phyloP scores from a whole-genome alignment of 2,797 vertebrate genomes.

The Stomatorhinus walkeri region DNA sequence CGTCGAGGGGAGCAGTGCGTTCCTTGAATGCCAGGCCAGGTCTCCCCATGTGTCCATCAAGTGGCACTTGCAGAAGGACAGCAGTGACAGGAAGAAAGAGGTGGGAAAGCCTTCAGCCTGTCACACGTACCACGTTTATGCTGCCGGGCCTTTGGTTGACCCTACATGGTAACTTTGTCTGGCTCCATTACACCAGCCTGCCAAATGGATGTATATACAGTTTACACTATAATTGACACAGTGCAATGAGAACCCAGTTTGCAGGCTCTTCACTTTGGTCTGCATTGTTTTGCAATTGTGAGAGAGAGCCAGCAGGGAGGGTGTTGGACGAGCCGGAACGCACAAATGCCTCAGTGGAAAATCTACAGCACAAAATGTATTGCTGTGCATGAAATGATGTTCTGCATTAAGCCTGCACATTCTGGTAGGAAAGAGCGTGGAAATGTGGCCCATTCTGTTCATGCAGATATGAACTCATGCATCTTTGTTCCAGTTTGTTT shows the following conservation, averaged over 20 bases:
- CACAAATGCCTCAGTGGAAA: neutral
- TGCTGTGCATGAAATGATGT: neutral
- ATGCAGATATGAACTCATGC: neutral
- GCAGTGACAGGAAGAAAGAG: constrained; percentile 90
- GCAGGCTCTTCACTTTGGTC: neutral
- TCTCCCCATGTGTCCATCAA: constrained; percentile 88
- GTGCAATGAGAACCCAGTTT: neutral
- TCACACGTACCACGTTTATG: neutral
- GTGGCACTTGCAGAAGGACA: constrained; percentile 93
- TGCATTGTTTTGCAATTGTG: neutral
- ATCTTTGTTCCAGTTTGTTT: neutral
- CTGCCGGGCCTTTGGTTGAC: neutral
- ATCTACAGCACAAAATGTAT: neutral
- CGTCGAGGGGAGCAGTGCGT: constrained; percentile 89
- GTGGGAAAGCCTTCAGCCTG: constrained; percentile 49
- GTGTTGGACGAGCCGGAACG: neutral
- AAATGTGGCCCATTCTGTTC: neutral
- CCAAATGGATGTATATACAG: neutral
- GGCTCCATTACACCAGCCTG: neutral
- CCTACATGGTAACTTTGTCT: neutral
- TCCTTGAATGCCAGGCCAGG: constrained; percentile 92
- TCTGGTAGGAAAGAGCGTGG: neutral
- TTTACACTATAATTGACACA: neutral
- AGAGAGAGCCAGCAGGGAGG: neutral
- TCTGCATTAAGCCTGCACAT: neutral